Percentiles rank a stretch among this genome's conserved stretches.
Evolutionary conservation across 2,888 invertebrate genomes (phyloP).

Genomic region (Macrosiphum euphorbiae): DNA sequence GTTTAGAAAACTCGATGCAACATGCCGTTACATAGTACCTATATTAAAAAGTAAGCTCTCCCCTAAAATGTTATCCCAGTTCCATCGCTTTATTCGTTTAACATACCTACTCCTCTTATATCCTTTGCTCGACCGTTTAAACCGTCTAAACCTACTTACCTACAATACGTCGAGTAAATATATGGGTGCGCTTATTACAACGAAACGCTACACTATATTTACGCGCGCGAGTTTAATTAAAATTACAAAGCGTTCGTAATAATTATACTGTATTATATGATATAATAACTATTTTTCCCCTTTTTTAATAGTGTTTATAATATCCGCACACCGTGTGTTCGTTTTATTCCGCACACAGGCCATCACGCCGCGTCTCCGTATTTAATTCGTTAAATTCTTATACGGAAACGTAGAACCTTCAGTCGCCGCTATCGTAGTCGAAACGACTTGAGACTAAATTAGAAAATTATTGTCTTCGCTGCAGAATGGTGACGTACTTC

Average conservation of each 20-base stretch:
- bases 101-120: not conserved
- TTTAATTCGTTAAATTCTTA: not conserved
- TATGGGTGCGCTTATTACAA: not conserved
- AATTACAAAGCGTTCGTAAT: not conserved
- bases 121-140: conserved; percentile 41
- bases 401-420: not conserved
- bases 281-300: not conserved
- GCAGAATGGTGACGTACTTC: conserved; percentile 63
- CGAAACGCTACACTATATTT: not conserved
- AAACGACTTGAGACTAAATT: not conserved
- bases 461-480: conserved; percentile 16
- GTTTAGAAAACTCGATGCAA: not conserved
- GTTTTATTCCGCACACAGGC: not conserved
- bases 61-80: not conserved
- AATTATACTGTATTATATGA: not conserved
- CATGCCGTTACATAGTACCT: not conserved
- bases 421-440: not conserved
- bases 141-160: conserved; percentile 14
- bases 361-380: not conserved
- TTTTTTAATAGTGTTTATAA: not conserved
- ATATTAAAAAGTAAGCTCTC: not conserved
- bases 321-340: not conserved
- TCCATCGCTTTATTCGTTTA: not conserved
- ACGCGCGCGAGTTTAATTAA: not conserved
- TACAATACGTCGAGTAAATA: conserved; percentile 5